phyloP scores from a whole-genome alignment of 2,888 invertebrate genomes.

The Buathra laborator region DNA sequence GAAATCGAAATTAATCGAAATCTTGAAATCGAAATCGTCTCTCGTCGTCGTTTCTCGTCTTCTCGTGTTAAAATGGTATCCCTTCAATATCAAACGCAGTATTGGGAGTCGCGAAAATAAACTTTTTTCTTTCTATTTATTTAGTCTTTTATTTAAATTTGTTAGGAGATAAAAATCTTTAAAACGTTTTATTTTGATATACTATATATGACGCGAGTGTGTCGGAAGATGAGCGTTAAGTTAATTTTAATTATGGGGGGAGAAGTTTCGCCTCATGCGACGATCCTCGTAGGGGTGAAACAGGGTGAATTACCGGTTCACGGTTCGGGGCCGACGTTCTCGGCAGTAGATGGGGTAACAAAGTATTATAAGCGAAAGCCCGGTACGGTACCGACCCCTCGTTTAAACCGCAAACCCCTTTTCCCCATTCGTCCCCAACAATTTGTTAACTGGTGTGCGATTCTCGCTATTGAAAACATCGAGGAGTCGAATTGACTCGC shows the following conservation, averaged over 20 bases:
- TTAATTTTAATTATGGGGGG: conserved; percentile 82
- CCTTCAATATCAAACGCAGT: too few species aligned
- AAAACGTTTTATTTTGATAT: background rate
- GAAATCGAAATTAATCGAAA: too few species aligned
- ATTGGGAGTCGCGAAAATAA: too few species aligned
- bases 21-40: too few species aligned
- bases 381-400: conserved; percentile 75
- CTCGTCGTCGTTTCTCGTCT: too few species aligned
- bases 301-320: conserved; percentile 64
- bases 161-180: background rate
- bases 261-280: conserved; percentile 67
- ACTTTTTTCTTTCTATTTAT: too few species aligned
- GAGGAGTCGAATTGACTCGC: conserved; percentile 50
- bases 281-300: conserved; percentile 57
- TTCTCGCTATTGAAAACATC: conserved; percentile 23
- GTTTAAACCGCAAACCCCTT: conserved; percentile 81
- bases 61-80: too few species aligned
- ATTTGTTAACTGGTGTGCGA: conserved; percentile 83
- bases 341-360: conserved; percentile 82
- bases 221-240: conserved; percentile 67
- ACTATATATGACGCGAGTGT: background rate
- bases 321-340: conserved; percentile 55
- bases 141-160: too few species aligned
- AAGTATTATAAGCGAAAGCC: conserved; percentile 81
- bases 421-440: conserved; percentile 77